Conservation (phyloP, 2,797 vertebrate genomes). For the Glyptemys insculpta region DNA sequence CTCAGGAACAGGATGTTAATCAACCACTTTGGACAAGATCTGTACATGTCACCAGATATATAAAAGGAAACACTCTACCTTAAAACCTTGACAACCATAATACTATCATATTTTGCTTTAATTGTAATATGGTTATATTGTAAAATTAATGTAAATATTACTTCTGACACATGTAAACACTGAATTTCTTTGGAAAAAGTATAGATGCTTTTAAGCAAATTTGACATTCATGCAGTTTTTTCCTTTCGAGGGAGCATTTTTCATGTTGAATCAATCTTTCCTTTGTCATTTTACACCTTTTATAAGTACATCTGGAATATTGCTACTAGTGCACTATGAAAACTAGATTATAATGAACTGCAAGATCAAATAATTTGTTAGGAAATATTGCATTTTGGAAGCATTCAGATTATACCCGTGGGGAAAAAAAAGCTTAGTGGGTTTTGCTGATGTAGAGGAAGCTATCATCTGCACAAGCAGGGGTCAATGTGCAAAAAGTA, state of each 20-base stretch:
- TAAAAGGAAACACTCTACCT: not conserved
- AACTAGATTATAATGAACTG: accelerated
- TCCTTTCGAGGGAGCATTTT: not conserved
- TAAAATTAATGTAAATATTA: not conserved
- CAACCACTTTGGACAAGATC: not conserved
- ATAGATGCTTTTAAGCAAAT: not conserved
- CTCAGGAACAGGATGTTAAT: accelerated
- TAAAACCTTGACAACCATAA: not conserved
- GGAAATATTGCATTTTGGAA: not conserved
- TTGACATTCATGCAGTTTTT: not conserved
- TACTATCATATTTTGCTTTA: not conserved
- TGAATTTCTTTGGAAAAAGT: not conserved
- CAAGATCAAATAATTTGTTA: not conserved
- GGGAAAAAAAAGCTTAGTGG: not conserved
- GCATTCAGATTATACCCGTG: not conserved
- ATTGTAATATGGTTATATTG: not conserved
- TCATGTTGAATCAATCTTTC: not conserved
- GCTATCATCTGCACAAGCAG: not conserved
- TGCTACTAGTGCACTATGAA: not conserved
- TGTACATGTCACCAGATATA: not conserved
- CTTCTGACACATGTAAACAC: not conserved
- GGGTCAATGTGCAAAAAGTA: not conserved
- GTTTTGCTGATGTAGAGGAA: not conserved
- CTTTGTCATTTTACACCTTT: not conserved
- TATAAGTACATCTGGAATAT: not conserved